These are phyloP conservation scores for Eulemur rufifrons DNA, from an alignment of 2,113 vertebrate species.

Conservation along the genomic window DNA sequence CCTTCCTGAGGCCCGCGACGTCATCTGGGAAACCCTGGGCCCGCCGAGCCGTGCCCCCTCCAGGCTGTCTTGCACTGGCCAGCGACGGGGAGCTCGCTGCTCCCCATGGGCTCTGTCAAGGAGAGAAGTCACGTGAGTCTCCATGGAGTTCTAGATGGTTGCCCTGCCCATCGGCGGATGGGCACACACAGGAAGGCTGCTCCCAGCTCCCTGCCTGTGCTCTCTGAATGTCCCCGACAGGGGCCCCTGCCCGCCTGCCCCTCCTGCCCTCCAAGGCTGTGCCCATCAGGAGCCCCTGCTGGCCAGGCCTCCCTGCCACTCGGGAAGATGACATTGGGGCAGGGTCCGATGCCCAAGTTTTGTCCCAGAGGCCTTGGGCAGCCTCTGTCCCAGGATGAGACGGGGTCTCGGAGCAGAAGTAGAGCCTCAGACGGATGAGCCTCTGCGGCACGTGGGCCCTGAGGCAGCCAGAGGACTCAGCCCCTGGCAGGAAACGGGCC, in stretches of 20 bases:
- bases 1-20: background rate
- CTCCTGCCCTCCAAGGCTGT: background rate
- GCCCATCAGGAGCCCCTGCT: background rate
- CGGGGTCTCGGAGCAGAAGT: background rate
- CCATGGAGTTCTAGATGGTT: rapidly evolving
- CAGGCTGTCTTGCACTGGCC: background rate
- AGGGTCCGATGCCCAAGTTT: no score
- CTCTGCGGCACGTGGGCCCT: rapidly evolving
- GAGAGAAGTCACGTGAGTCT: no score
- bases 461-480: background rate
- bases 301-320: background rate
- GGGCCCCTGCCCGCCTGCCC: background rate
- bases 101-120: background rate
- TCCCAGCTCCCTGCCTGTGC: background rate
- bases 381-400: background rate
- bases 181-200: rapidly evolving
- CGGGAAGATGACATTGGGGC: background rate
- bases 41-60: background rate
- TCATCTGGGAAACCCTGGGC: no score
- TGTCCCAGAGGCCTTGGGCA: background rate
- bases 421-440: background rate
- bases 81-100: background rate
- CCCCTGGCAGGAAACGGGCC: background rate
- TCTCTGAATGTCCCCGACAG: rapidly evolving
- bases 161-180: rapidly evolving